phyloP scores from a whole-genome alignment of 2,797 vertebrate species.

The Pangasius mekongensis region DNA sequence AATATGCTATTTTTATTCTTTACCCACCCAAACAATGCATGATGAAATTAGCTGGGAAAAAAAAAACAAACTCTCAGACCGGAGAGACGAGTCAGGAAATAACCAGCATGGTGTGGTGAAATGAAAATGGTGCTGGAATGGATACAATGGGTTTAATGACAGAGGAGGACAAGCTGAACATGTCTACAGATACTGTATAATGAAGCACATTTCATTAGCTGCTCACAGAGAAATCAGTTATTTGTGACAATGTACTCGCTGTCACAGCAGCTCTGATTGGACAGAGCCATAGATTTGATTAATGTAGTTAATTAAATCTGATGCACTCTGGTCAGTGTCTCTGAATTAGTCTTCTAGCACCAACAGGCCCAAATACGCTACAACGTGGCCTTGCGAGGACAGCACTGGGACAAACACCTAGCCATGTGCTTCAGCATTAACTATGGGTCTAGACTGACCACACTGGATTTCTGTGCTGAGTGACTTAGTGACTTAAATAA shows the following conservation, averaged over 20 bases:
- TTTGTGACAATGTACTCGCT: not conserved
- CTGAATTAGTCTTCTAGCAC: not conserved
- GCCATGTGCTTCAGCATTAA: not conserved
- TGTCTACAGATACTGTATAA: not conserved
- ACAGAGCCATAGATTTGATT: not conserved
- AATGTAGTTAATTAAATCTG: not conserved
- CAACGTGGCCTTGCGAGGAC: not conserved
- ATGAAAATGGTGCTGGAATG: not conserved
- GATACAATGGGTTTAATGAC: not conserved
- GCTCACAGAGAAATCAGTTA: not conserved
- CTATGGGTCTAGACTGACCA: not conserved
- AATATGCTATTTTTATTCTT: slow-evolving; percentile 13
- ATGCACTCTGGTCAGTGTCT: not conserved
- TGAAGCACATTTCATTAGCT: not conserved
- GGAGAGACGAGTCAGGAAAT: not conserved
- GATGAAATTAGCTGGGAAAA: not conserved
- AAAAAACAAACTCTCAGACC: slow-evolving; percentile 1
- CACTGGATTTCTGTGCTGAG: not conserved
- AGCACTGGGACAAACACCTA: not conserved
- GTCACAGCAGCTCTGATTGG: not conserved
- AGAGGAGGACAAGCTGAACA: not conserved
- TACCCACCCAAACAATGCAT: not conserved
- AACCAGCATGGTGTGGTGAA: not conserved
- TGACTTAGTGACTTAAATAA: not conserved
- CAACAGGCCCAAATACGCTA: not conserved